Conservation (phyloP, 1,140 invertebrate genomes). For the Brevipalpus yothersi region DNA sequence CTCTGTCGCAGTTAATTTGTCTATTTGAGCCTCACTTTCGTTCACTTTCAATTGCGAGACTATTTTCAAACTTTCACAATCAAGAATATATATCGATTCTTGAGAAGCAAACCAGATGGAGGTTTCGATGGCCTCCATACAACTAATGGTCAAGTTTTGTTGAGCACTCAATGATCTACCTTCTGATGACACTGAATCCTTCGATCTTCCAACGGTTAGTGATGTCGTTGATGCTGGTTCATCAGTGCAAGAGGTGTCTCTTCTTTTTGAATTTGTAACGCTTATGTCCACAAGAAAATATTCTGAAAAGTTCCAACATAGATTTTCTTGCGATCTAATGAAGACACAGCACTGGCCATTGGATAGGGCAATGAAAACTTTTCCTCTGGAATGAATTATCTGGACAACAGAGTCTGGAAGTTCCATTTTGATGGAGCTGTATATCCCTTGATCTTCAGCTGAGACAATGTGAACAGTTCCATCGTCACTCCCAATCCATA, state of each 20-base stretch:
- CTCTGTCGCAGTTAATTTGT: too few relatives aligned
- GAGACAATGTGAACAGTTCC: too few relatives aligned
- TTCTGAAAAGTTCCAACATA: conserved; percentile 6
- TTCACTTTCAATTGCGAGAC: conserved; percentile 70
- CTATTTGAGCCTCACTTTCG: too few relatives aligned
- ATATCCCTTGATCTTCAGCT: too few relatives aligned
- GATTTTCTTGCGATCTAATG: background rate
- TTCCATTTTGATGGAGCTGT: too few relatives aligned
- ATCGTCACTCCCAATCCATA: too few relatives aligned
- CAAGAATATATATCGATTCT: conserved; percentile 80
- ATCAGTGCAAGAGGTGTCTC: background rate
- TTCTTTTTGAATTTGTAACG: background rate
- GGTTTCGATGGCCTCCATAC: conserved; percentile 55
- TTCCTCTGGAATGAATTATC: too few relatives aligned
- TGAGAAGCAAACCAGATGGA: conserved; percentile 93
- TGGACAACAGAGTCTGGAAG: too few relatives aligned
- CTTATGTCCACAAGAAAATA: conserved; percentile 8
- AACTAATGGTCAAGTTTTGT: conserved; percentile 32
- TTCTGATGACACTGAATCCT: too few relatives aligned
- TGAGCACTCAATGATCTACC: too few relatives aligned
- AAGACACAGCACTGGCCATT: conserved; percentile 34
- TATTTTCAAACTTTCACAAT: conserved; percentile 52
- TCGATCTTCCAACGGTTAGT: background rate
- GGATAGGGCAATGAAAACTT: conserved; percentile 78
- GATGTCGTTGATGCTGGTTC: background rate